Conservation (phyloP, 2,888 invertebrate species). For the Lasioglossum zephyrum region DNA sequence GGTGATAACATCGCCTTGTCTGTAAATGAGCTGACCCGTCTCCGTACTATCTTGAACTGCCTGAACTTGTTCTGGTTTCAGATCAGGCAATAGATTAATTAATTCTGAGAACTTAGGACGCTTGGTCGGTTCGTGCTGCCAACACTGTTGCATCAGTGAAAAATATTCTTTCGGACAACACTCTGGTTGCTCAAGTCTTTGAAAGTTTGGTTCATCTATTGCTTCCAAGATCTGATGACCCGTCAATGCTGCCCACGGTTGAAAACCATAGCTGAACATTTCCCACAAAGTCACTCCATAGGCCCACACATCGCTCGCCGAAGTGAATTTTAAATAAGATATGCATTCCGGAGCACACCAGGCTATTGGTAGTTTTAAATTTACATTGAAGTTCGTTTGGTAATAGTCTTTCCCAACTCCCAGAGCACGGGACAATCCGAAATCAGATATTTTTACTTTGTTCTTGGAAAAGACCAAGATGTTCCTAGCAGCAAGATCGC, state of each 20-base stretch:
- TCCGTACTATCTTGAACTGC: constrained; percentile 89
- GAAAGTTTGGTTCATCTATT: constrained; percentile 96
- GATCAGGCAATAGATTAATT: constrained; percentile 90
- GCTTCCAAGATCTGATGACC: constrained; percentile 97
- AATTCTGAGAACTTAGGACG: constrained; percentile 96
- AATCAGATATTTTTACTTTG: constrained; percentile 99
- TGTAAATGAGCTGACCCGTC: constrained; percentile 91
- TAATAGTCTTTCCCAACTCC: constrained; percentile 99
- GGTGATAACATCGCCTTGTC: constrained; percentile 95
- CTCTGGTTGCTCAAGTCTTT: constrained; percentile 96
- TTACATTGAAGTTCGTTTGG: constrained; percentile 98
- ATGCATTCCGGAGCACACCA: constrained; percentile 99
- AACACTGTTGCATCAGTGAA: constrained; percentile 96
- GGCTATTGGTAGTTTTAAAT: constrained; percentile 98
- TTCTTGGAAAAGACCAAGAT: constrained; percentile 98
- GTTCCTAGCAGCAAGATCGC: constrained; percentile 98
- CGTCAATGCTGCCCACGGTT: constrained; percentile 98
- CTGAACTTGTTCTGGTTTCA: constrained; percentile 96
- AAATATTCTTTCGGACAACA: constrained; percentile 98
- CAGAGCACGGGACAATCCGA: constrained; percentile 97
- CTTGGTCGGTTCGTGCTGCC: constrained; percentile 95
- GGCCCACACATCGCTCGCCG: constrained; percentile 99
- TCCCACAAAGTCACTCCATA: constrained; percentile 99
- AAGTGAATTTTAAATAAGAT: constrained; percentile 97
- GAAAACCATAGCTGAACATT: constrained; percentile 99